Percentiles rank a stretch among this genome's conserved stretches.
Conservation (phyloP, 2,113 vertebrate species). For the Centropus bengalensis region DNA sequence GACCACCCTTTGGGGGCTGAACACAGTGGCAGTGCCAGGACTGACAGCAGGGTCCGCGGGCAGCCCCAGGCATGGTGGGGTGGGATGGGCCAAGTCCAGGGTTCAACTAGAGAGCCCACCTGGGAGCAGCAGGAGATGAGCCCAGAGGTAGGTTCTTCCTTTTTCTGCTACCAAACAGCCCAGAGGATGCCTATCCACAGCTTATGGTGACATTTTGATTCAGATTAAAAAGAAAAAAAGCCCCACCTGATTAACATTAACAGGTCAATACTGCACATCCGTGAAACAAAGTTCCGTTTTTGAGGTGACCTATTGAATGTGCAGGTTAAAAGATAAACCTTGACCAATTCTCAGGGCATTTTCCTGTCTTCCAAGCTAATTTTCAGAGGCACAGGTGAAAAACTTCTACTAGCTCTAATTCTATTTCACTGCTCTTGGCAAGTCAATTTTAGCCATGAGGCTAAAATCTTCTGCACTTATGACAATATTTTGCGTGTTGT, state of each 20-base stretch:
- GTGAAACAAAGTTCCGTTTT: not conserved
- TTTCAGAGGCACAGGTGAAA: not conserved
- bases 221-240: not conserved
- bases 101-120: not conserved
- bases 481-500: not conserved
- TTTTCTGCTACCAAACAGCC: not conserved
- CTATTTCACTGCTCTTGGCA: not conserved
- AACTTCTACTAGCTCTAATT: not conserved
- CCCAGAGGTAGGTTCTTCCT: not conserved
- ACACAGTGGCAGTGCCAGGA: accelerated
- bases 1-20: accelerated
- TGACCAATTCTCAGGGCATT: not conserved
- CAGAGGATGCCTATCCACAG: not conserved
- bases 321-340: not conserved
- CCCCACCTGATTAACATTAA: not conserved
- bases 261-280: not conserved
- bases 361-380: not conserved
- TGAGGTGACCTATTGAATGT: not conserved
- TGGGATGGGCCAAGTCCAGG: too few species aligned
- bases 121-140: not conserved
- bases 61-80: not conserved
- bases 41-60: not conserved
- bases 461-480: not conserved
- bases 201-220: not conserved
- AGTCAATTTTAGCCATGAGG: not conserved